Evolutionary conservation across 2,113 vertebrate genomes (phyloP).

Genomic region (Aix galericulata): DNA sequence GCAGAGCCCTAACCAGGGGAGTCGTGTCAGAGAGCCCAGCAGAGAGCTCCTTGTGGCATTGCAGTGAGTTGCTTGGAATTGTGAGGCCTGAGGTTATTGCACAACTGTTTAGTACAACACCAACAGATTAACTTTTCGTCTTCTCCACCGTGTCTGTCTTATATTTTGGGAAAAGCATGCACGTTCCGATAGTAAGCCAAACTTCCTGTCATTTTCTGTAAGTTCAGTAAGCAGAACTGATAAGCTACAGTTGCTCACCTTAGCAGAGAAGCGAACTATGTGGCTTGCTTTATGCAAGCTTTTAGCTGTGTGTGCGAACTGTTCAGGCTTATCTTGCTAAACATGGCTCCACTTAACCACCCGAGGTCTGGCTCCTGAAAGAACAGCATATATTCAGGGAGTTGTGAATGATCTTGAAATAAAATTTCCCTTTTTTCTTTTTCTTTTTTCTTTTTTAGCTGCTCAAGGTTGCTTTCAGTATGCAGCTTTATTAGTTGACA

Average conservation of each 20-base stretch:
- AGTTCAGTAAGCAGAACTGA: neutral
- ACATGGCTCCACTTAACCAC: neutral
- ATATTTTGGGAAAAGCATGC: neutral
- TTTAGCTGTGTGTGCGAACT: neutral
- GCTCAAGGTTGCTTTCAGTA: neutral
- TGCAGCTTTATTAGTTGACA: neutral
- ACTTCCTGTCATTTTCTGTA: neutral
- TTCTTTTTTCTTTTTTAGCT: neutral
- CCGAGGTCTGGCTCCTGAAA: neutral
- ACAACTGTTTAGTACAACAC: neutral
- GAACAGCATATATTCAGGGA: neutral
- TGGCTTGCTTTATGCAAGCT: neutral
- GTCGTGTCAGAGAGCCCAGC: neutral
- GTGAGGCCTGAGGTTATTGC: neutral
- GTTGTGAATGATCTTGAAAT: neutral
- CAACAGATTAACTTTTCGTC: neutral
- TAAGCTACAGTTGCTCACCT: neutral
- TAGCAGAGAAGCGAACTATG: neutral
- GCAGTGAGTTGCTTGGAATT: neutral
- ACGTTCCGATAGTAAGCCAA: neutral
- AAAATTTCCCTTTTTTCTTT: neutral
- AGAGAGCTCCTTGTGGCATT: neutral
- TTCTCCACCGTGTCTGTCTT: neutral
- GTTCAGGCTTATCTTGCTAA: neutral
- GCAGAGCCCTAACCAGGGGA: neutral